A percentile compares a stretch with the other conserved stretches of the same genome.
These are phyloP conservation scores for Apostichopus japonicus DNA, from an alignment of 35 echinoderm and acorn worm genomes.

Conservation along the genomic window DNA sequence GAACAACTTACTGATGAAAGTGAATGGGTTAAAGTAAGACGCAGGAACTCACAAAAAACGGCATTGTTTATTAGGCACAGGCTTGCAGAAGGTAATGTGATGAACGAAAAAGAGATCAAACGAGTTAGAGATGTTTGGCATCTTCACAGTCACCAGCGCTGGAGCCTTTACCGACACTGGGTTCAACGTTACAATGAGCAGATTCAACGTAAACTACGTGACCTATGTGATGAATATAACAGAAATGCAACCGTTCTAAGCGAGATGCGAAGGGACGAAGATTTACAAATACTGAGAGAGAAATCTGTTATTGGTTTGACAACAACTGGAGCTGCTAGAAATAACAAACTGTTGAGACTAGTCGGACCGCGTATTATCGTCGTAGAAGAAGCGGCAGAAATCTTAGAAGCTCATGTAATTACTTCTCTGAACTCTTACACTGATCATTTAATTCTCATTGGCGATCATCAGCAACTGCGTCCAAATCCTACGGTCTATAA, in stretches of 20 bases:
- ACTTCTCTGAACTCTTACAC: conserved; percentile 63
- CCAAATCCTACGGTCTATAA: conserved; percentile 90
- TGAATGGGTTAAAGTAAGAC: background rate
- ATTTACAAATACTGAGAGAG: conserved; percentile 32
- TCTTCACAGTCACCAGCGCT: conserved; percentile 51
- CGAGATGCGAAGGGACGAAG: conserved; percentile 47
- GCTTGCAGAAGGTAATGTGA: background rate
- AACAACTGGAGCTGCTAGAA: conserved; percentile 72
- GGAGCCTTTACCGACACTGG: conserved; percentile 73
- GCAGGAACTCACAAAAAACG: background rate
- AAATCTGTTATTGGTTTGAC: conserved; percentile 85
- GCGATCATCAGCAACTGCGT: conserved; percentile 91
- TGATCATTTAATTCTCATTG: conserved; percentile 88
- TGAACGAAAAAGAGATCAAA: conserved; percentile 23
- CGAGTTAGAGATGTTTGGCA: conserved; percentile 59
- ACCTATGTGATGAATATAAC: conserved; percentile 40
- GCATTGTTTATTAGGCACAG: background rate
- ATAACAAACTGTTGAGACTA: conserved; percentile 49
- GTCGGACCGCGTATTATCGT: conserved; percentile 74
- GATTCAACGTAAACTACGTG: background rate
- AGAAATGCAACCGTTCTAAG: conserved; percentile 5
- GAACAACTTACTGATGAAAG: background rate
- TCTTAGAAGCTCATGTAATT: conserved; percentile 86
- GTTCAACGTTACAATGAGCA: background rate
- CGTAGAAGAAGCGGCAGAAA: conserved; percentile 95